Evolutionary conservation across 2,797 vertebrate species (phyloP), one percentile per base, ranked within the genome.

Genomic region (Rhadinocentrus ornatus): DNA sequence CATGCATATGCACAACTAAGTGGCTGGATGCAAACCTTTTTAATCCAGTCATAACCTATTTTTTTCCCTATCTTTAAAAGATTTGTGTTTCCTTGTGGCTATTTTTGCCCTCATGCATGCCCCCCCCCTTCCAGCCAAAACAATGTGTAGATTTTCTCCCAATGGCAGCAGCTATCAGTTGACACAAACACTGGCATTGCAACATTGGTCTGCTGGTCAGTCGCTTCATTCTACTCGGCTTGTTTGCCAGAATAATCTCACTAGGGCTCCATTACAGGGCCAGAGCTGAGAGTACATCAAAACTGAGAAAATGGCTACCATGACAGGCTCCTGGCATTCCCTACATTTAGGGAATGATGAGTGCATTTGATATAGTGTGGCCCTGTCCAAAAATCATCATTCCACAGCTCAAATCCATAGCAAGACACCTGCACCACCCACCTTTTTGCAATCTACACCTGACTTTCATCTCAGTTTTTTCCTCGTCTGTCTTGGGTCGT

Each of bases 331-430:
- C 79, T 86, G 90, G 80, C 86, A 44, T 77, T 78, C 63, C 80
- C 82, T 82, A 77, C 73, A 79, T 86, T 84, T 74, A 67, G 79
- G 70, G 76, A 81, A 87, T 75, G 83, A 89, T 88, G 82, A 88
- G 80, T 82, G 77, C 70, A 81, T 92, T 85, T 83, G 80, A 88
- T 90, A 77, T 69, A 85, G 57, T 37, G 60, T 15, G 24, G 73
- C 53, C 63, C 77, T 71, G 81, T 88, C 88, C 78, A 78, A 50
- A 87, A 86, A 84, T 67, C 84, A 74, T 85, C 87, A 78, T 72
- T 79, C 77, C 66, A 27, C 58, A 18, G 69, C 80, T 77, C 46
- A 32, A 56, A 73, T 60, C 64, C 69, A 32, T 5, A 75, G 75
- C 78, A 44, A 54, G 64, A 69, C 41, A 58, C 1, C 65, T 26